Base-by-base conservation (phyloP, 2,888 invertebrate species). In the Drosophila rellima region DNA sequence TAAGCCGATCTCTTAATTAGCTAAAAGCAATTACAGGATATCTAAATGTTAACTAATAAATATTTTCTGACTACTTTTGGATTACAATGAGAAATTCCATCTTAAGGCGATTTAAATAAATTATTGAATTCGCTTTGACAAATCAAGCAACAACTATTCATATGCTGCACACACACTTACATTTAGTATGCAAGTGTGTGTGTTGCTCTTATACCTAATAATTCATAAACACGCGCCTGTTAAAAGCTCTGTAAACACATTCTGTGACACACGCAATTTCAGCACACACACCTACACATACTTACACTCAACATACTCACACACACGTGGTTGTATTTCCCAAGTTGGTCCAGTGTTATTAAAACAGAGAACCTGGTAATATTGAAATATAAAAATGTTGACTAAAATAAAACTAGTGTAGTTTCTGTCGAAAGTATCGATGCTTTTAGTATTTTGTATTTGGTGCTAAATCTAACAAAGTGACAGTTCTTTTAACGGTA, bases 151-250 rank as follows among this genome's bases (percentile, higher is more conserved):
- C 23, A 26, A 35, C 52, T 63, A 66, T 66, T 57, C 54, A 59
- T 51, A 45, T 26, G 44, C 29, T 18, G 15, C 37, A 37, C 15
- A 50, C 15, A 50, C 31, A 39, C 31, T 31, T 45, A 39, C 47
- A 55, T 23, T 67, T 60, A 45, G 60, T 33, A 55, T 39, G 15
- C 13, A 26, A 11, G 51, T 31, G 42, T 40, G 15, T 31, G 61
- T n/a, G 45, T 17, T 37, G 44, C 35, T 45, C 35, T 50, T 65
- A 35, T 45, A 45, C 23, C 63, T 74, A 66, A 77, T 77, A 72
- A 74, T 78, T 71, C 74, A 78, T 74, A 70, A 62, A 67, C 74
- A 78, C 69, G 74, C 69, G 56, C 62, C 65, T 44, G 29, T 55
- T 63, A 50, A 42, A 39, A 26, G 20, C 61, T 57, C 35, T 51